Evolutionary conservation across 1,140 invertebrate genomes (phyloP), one percentile per base, ranked within the genome.

Genomic region (Hylaeus volcanicus): DNA sequence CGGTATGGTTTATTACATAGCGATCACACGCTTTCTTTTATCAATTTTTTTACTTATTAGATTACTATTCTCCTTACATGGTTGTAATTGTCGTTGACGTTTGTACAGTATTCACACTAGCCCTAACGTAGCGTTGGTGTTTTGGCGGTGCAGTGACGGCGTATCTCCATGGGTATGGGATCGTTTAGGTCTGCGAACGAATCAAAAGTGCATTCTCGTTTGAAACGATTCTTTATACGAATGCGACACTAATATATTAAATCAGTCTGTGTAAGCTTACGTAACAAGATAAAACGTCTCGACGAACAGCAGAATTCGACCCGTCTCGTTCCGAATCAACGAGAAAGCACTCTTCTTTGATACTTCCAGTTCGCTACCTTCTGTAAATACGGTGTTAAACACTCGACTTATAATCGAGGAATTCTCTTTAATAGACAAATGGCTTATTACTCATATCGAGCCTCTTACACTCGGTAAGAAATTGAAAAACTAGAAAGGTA

Each of bases 1-100:
- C 95, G 97, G 97, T 98, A 98, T 96, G 93, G 90, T 93, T 92
- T 92, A 91, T 92, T 92, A 92, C 79, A 92, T 90, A 91, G 90
- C 86, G 91, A 92, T 92, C 88, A 92, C 88, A 92, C 89, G 91
- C 90, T 91, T 88, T 68, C 55, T 88, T 91, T 89, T 69, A 26
- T 76, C 65, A 76, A 70, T 85, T 86, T 88, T 86, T 88, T 66
- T 77, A 48, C 80, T 79, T 83, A 55, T 76, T 73, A 74, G 5
- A 2, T 48, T 82, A 26, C 26, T 75, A 72, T 70, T 65, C 66
- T 48, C 15, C 60, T 39, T 60, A 15, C 55, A 51, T 58, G 14
- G 43, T 66, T 71, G 39, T 55, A 14, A n/a, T 43, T 41, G 58
- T 14, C 43, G 45, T 74, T 60, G 48, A 45, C 51, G 3, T 68